Conservation (phyloP, 2,888 invertebrate genomes). For the Chrysotoxum bicinctum region DNA sequence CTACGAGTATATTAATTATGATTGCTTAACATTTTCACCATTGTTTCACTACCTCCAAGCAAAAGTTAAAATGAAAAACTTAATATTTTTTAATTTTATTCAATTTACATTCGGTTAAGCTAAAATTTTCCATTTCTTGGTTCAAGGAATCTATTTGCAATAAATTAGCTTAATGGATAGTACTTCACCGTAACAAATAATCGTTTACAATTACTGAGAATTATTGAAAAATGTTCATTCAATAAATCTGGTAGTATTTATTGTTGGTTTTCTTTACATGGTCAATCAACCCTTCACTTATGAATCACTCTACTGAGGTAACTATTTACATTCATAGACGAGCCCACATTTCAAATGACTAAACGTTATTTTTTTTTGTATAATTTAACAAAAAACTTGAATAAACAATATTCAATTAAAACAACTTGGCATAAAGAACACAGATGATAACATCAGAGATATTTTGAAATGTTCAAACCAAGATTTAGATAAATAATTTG, state of each 20-base stretch:
- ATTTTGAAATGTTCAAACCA: background rate
- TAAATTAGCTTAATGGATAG: background rate
- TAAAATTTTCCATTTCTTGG: too few species aligned
- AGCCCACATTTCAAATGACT: slow-evolving; percentile 8
- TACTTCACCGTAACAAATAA: background rate
- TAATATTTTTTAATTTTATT: too few species aligned
- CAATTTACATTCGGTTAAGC: too few species aligned
- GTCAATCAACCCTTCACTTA: background rate
- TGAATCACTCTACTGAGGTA: background rate
- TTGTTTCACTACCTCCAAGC: too few species aligned
- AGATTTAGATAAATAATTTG: background rate
- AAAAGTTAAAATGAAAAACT: too few species aligned
- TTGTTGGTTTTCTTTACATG: background rate
- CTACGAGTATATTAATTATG: too few species aligned
- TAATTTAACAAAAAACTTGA: background rate
- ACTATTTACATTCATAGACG: background rate
- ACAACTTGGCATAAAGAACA: background rate
- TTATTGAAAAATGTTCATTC: background rate
- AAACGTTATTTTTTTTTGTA: background rate
- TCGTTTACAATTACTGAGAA: background rate
- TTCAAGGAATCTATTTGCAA: background rate
- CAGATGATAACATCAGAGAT: background rate
- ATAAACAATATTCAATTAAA: background rate
- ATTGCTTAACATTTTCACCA: too few species aligned
- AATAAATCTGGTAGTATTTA: background rate